phyloP scores from a whole-genome alignment of 2,888 invertebrate species.

The Myopa testacea region DNA sequence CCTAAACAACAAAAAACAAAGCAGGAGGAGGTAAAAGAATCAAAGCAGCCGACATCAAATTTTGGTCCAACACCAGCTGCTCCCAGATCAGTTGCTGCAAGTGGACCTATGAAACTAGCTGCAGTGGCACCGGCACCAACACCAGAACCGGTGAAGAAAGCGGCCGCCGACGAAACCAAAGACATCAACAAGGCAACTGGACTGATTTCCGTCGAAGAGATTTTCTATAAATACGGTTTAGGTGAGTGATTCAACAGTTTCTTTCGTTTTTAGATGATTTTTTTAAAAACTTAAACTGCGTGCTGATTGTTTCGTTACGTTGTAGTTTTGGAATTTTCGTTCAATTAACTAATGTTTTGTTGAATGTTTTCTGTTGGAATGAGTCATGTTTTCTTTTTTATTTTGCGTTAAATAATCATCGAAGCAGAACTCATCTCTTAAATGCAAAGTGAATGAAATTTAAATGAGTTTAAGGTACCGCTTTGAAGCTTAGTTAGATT shows the following conservation, averaged over 20 bases:
- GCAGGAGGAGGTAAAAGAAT: slow-evolving; percentile 42
- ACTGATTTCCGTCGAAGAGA: slow-evolving; percentile 72
- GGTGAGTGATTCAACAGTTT: slow-evolving; percentile 70
- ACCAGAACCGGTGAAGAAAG: slow-evolving; percentile 29
- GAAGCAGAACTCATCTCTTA: too few species aligned
- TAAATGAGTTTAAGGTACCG: too few species aligned
- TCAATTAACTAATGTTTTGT: too few species aligned
- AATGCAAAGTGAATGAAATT: too few species aligned
- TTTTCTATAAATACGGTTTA: slow-evolving; percentile 75
- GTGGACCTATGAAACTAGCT: background rate
- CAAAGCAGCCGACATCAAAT: slow-evolving; percentile 22
- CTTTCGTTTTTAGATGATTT: background rate
- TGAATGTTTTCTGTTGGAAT: too few species aligned
- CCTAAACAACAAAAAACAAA: slow-evolving; percentile 18
- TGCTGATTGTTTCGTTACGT: background rate
- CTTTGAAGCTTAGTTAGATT: too few species aligned
- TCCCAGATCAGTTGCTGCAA: slow-evolving; percentile 33
- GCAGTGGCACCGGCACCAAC: slow-evolving; percentile 34
- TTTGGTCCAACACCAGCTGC: slow-evolving; percentile 42
- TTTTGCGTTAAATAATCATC: too few species aligned
- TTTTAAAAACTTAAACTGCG: background rate
- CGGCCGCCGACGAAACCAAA: slow-evolving; percentile 44
- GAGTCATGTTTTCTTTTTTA: too few species aligned
- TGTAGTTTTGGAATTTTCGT: background rate
- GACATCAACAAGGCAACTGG: slow-evolving; percentile 13